phyloP scores from a whole-genome alignment of 2,797 vertebrate genomes.

The Parambassis ranga region DNA sequence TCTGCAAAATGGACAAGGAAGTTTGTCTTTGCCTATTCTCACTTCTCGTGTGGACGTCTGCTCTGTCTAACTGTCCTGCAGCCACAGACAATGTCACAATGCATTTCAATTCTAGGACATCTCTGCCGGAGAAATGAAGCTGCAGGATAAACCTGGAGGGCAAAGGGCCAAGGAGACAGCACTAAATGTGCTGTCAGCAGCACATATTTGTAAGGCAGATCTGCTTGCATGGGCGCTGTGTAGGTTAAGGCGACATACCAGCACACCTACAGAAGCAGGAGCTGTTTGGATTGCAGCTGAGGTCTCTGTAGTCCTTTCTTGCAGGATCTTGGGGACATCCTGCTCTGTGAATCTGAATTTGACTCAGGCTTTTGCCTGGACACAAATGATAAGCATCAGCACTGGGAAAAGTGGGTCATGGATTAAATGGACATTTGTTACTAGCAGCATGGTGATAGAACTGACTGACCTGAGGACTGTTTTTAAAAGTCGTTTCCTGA shows the following conservation, averaged over 20 bases:
- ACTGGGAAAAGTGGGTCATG: conserved; percentile 5
- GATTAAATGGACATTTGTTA: conserved; percentile 20
- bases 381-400: background rate
- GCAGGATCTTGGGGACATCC: background rate
- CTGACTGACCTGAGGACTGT: background rate
- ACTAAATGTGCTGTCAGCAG: background rate
- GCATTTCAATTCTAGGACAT: background rate
- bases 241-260: background rate
- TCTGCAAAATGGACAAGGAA: background rate
- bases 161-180: background rate
- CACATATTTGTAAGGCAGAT: background rate
- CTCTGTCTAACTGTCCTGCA: background rate
- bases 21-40: background rate
- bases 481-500: conserved; percentile 5
- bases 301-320: background rate
- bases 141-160: background rate
- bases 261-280: background rate
- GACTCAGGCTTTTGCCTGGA: background rate
- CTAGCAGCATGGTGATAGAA: background rate
- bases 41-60: background rate
- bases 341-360: background rate
- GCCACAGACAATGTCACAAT: background rate
- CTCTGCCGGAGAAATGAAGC: background rate
- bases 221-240: background rate
- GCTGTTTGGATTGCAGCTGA: background rate